Evolutionary conservation across 1,140 invertebrate species (phyloP).

Genomic region (Leucophenga varia): DNA sequence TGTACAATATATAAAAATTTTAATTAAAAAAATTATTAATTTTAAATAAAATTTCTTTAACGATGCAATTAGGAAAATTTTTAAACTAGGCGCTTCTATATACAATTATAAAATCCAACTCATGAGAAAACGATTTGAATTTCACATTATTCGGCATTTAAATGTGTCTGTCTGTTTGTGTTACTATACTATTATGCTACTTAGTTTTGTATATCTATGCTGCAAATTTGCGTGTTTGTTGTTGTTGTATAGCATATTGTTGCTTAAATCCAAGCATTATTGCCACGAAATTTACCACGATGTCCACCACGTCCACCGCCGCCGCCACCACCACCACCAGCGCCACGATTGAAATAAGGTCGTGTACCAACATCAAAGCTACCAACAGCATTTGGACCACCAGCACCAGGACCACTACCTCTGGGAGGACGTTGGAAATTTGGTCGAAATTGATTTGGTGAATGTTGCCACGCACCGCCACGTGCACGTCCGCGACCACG

Average conservation of each 20-base stretch:
- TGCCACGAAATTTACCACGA: conserved; percentile 28
- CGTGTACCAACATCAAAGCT: conserved; percentile 27
- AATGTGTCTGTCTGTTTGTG: conserved; percentile 12
- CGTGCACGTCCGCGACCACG: conserved; percentile 35
- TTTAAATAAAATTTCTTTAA: too few relatives aligned
- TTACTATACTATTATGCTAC: too few relatives aligned
- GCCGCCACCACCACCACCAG: conserved; percentile 26
- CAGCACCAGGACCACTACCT: conserved; percentile 13
- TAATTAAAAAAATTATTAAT: too few relatives aligned
- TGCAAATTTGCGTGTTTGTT: too few relatives aligned
- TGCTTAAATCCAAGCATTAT: conserved; percentile 52
- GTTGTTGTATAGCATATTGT: conserved; percentile 24
- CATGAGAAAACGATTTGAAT: too few relatives aligned
- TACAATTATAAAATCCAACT: too few relatives aligned
- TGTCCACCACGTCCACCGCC: conserved; percentile 28
- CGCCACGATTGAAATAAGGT: conserved; percentile 27
- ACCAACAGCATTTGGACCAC: too few relatives aligned
- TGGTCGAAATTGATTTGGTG: conserved; percentile 34
- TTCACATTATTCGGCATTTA: conserved; percentile 1
- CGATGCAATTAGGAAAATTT: too few relatives aligned
- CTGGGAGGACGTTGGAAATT: conserved; percentile 38
- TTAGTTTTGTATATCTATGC: too few relatives aligned
- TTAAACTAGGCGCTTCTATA: too few relatives aligned
- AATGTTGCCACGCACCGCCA: conserved; percentile 25
- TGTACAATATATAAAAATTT: too few relatives aligned